A percentile compares a stretch with the other conserved stretches of the same genome.
These are phyloP conservation scores for Andrena haemorrhoa DNA, from an alignment of 2,888 invertebrate genomes.

Conservation along the genomic window DNA sequence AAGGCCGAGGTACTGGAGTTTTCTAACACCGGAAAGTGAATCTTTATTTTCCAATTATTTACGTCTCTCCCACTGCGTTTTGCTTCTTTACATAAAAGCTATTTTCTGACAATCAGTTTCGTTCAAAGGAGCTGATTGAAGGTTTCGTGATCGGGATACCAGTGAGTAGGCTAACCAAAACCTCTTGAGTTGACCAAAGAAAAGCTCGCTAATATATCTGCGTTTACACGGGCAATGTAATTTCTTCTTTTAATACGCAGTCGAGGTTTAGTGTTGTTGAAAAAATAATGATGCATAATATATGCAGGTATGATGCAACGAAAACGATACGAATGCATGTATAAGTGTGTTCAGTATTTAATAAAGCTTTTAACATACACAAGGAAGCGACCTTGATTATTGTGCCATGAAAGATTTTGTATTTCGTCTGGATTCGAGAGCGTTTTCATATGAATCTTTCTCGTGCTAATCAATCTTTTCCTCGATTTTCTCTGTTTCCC, in stretches of 20 bases:
- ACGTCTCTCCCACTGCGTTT: conserved; percentile 27
- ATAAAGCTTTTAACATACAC: conserved; percentile 46
- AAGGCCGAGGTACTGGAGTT: not conserved
- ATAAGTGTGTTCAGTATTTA: conserved; percentile 52
- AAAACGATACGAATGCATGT: conserved; percentile 48
- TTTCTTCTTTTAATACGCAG: conserved; percentile 31
- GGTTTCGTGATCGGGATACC: conserved; percentile 36
- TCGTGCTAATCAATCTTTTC: conserved; percentile 6
- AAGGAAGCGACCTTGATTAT: conserved; percentile 43
- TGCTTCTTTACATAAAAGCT: conserved; percentile 1
- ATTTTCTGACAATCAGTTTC: conserved; percentile 12
- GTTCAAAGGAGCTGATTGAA: conserved; percentile 1
- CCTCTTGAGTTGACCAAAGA: conserved; percentile 65
- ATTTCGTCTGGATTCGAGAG: conserved; percentile 19
- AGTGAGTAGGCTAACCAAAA: conserved; percentile 50
- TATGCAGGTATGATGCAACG: conserved; percentile 52
- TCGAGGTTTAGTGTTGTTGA: conserved; percentile 32
- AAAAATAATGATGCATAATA: conserved; percentile 46
- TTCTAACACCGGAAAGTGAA: not conserved
- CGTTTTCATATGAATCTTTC: conserved; percentile 12
- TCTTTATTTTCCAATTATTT: conserved; percentile 24
- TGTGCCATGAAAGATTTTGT: conserved; percentile 59
- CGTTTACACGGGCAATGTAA: conserved; percentile 18
- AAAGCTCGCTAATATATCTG: conserved; percentile 18
- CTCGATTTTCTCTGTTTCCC: not conserved